phyloP scores from a whole-genome alignment of 2,113 vertebrate species.

The Ranitomeya imitator region DNA sequence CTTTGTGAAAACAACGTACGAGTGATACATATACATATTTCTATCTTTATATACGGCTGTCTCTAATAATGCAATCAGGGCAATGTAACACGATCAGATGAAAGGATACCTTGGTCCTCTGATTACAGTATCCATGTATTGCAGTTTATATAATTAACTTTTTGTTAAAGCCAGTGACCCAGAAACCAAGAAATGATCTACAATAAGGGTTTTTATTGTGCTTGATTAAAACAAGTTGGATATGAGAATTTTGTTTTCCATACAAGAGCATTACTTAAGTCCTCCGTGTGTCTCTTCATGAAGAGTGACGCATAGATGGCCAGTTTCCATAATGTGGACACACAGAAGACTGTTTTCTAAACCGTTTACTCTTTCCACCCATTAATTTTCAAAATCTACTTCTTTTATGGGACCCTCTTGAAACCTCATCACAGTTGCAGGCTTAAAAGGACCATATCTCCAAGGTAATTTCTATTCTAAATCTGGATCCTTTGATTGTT shows the following conservation, averaged over 20 bases:
- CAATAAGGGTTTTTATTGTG: conserved; percentile 35
- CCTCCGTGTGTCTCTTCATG: neutral
- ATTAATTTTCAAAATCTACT: too few species aligned
- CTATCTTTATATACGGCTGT: neutral
- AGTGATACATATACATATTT: neutral
- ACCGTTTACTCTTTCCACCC: too few species aligned
- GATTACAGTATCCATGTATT: conserved; percentile 38
- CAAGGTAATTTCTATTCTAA: too few species aligned
- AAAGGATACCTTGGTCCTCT: neutral
- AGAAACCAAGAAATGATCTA: conserved; percentile 20
- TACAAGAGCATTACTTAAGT: neutral
- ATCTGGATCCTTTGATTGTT: too few species aligned
- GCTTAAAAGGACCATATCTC: too few species aligned
- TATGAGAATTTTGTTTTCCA: conserved; percentile 28
- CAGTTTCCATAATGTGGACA: neutral
- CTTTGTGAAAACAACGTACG: neutral
- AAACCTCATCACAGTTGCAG: too few species aligned
- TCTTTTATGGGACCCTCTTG: too few species aligned
- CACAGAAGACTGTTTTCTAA: neutral
- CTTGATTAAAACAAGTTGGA: conserved; percentile 44
- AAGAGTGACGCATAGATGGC: neutral
- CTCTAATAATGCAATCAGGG: conserved; percentile 26
- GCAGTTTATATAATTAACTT: conserved; percentile 27
- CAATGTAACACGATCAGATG: conserved; percentile 26
- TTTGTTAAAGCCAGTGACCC: conserved; percentile 35